Base-by-base conservation (phyloP, 2,888 invertebrate genomes). In the Dichetophora obliterata region DNA sequence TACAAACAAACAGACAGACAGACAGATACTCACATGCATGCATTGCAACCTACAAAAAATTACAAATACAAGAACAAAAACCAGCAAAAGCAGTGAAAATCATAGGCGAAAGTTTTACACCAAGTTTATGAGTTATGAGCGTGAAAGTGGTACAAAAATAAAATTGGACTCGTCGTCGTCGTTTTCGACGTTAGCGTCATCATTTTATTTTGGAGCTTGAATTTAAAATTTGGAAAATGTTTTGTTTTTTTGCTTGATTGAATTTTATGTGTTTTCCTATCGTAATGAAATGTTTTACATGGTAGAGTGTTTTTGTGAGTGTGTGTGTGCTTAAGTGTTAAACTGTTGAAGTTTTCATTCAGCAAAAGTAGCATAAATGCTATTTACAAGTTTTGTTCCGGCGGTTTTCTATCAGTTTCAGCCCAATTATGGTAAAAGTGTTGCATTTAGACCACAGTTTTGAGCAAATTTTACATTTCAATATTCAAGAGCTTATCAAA, bases 101-200 rank as follows among this genome's bases (percentile, higher is more conserved):
- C 81, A 82, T 82, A 81, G 82, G 85, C 83, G 85, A 87, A 86
- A 86, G 84, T 87, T 86, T 85, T 81, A 79, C 82, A 68, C 83
- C 83, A 86, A 87, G 85, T 86, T 86, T 87, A 84, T 86, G 85
- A 86, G 84, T 87, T 87, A 86, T 86, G 86, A 66, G 74, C 85
- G 87, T 85, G 84, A 85, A 85, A 86, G 86, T 85, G 86, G 81
- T 74, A 66, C 74, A 24, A 74, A 74, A 73, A 73, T 52, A 73
- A 74, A 74, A 74, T 65, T 65, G 37, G 37, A 74, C 54, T 43
- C 43, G 61, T 61, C 43, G 43, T 73, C 71, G 27, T 34, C 19
- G n/a, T n/a, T n/a, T n/a, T n/a, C n/a, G 71, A 4, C 34, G 34
- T 31, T 43, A 27, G 43, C 54, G 70, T 34, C 70, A 27, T 31